These are phyloP conservation scores for Masnerella sp. DNA, from an alignment of 2,888 invertebrate species.

Conservation along the genomic window DNA sequence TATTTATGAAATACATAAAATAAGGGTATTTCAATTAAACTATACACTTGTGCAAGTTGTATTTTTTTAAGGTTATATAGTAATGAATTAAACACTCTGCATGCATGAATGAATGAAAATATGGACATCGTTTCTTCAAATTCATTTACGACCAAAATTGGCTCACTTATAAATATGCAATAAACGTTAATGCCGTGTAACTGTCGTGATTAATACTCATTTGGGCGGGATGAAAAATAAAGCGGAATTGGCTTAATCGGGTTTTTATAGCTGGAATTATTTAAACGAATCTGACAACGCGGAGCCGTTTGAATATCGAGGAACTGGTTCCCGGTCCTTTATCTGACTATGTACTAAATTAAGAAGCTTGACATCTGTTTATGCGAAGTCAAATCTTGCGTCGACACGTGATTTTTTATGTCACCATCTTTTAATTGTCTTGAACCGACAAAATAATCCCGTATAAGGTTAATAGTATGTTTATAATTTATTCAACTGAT, in stretches of 20 bases:
- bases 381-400: conserved; percentile 19
- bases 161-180: conserved; percentile 28
- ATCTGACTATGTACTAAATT: conserved; percentile 34
- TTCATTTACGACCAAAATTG: conserved; percentile 14
- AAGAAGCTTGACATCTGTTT: conserved; percentile 43
- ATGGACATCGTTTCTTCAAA: no score
- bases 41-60: no score
- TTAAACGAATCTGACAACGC: conserved; percentile 27
- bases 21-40: no score
- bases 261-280: conserved; percentile 47
- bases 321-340: conserved; percentile 46
- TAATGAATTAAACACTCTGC: no score
- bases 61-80: no score
- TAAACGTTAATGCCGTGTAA: conserved; percentile 42
- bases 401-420: conserved; percentile 47
- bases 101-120: no score
- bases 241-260: conserved; percentile 44
- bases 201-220: conserved; percentile 51
- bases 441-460: conserved; percentile 5
- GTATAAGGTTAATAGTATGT: conserved; percentile 10
- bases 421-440: conserved; percentile 37
- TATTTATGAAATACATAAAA: no score
- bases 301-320: conserved; percentile 33
- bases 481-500: conserved; percentile 35
- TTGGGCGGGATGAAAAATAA: conserved; percentile 39